Conservation (phyloP, 2,797 vertebrate species). For the Melanotaenia trifasciata region DNA sequence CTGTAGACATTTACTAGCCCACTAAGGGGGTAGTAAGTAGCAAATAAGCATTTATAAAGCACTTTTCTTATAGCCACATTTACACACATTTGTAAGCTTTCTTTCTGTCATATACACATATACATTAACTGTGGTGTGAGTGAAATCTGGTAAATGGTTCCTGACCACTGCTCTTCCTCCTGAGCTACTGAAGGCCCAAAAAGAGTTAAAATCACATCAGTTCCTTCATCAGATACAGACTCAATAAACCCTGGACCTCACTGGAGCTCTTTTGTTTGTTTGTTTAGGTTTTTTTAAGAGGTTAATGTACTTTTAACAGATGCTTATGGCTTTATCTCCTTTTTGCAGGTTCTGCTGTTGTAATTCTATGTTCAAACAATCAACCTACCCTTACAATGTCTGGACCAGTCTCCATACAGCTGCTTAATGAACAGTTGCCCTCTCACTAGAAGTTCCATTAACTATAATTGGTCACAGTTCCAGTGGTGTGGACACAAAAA, state of each 20-base stretch:
- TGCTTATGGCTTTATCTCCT: neutral
- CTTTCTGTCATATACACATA: no score
- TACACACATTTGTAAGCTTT: no score
- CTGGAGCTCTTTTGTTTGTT: neutral
- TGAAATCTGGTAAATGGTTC: no score
- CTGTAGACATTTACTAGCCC: neutral
- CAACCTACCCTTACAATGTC: no score
- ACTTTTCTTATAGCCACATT: no score
- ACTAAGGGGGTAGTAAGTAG: no score
- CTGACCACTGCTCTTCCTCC: no score
- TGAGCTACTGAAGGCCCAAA: no score
- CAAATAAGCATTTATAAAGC: no score
- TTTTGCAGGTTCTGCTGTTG: neutral
- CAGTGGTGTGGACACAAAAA: neutral
- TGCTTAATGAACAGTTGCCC: neutral
- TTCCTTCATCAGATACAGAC: neutral
- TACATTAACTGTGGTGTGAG: no score
- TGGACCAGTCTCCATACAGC: neutral
- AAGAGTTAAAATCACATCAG: neutral
- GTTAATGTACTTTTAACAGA: neutral
- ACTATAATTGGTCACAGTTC: neutral
- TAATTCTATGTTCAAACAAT: no score
- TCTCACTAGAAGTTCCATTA: neutral
- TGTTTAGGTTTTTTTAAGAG: neutral
- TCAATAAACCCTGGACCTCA: neutral